Evolutionary conservation across 2,888 invertebrate species (phyloP), one percentile per base, ranked within the genome.

Genomic region (Brachypalpus laphriformis): DNA sequence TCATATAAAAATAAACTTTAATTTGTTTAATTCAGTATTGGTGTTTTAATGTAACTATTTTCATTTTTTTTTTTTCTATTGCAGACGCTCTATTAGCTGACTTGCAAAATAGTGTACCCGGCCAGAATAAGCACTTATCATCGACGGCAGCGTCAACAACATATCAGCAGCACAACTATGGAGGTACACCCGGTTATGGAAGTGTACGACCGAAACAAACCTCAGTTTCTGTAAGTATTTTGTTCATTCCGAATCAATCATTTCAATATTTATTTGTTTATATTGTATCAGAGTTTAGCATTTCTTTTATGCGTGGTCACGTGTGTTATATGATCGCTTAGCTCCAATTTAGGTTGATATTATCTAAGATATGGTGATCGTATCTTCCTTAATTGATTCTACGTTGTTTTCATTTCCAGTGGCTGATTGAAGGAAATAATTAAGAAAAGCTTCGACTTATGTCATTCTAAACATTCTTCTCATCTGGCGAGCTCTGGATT

Each of bases 71-170:
- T 76, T 37, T 31, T 72, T 83, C 49, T n/a, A n/a, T 87, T 89
- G 11, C 94, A 99, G 99, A 99, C 94, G 98, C 98, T 85, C 93
- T 99, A 88, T 94, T 99, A 90, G 98, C 98, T 78, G 99, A 99
- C 91, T 94, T 99, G 78, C 98, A 99, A 93, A 98, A 98, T 90
- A 98, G 98, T 8, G 97, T 98, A 88, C 96, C 97, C 63, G 93
- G 94, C 2, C 85, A 81, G 54, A 76, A 49, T 61, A 81, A 81
- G 8, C 75, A 76, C 47, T 63, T 71, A 49, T 51, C 76, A 18
- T 72, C 83, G 25, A 56, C 37, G 14, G 16, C 65, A 18, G 92
- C 56, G 91, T 90, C 87, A 34, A 81, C 83, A 86, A 92, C 92
- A 71, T 87, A 77, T 61, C 91, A 91, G 14, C 89, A 90, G 14